Percentiles rank a stretch among this genome's conserved stretches.
These are phyloP conservation scores for Dryobota labecula DNA, from an alignment of 2,888 invertebrate species.

Conservation along the genomic window DNA sequence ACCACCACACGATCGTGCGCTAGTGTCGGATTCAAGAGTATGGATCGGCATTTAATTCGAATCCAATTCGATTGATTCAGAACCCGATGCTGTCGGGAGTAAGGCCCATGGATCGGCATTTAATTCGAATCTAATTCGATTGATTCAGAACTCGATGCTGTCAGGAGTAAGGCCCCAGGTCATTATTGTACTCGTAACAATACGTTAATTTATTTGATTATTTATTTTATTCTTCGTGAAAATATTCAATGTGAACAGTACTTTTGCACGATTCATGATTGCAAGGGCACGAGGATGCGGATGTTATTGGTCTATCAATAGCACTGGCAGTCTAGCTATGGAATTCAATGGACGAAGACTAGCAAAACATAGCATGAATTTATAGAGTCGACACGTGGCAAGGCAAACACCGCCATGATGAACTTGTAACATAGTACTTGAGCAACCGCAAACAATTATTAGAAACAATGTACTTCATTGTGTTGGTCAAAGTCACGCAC, in stretches of 20 bases:
- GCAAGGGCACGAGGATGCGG: slow-evolving; percentile 75
- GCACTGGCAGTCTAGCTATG: slow-evolving; percentile 76
- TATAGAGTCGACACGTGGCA: slow-evolving; percentile 76
- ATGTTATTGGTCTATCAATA: slow-evolving; percentile 83
- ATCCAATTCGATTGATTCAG: no score
- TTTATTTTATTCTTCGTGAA: slow-evolving; percentile 12
- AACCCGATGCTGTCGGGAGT: no score
- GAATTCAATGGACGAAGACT: slow-evolving; percentile 75
- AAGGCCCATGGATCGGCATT: no score
- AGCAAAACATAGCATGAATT: slow-evolving; percentile 71
- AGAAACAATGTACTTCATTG: slow-evolving; percentile 63
- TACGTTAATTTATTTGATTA: slow-evolving; percentile 15
- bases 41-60: no score
- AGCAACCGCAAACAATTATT: slow-evolving; percentile 56
- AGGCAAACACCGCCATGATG: slow-evolving; percentile 72
- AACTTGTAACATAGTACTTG: slow-evolving; percentile 62
- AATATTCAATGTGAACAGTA: slow-evolving; percentile 23
- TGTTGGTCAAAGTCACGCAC: slow-evolving; percentile 62
- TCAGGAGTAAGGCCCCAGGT: no score
- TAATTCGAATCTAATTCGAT: no score
- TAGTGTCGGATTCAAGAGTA: no score
- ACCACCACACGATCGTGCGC: no score
- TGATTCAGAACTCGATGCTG: no score
- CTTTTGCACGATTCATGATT: slow-evolving; percentile 62
- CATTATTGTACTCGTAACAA: slow-evolving; percentile 35